Conservation (phyloP, 2,888 invertebrate genomes). For the Argynnis bischoffii region DNA sequence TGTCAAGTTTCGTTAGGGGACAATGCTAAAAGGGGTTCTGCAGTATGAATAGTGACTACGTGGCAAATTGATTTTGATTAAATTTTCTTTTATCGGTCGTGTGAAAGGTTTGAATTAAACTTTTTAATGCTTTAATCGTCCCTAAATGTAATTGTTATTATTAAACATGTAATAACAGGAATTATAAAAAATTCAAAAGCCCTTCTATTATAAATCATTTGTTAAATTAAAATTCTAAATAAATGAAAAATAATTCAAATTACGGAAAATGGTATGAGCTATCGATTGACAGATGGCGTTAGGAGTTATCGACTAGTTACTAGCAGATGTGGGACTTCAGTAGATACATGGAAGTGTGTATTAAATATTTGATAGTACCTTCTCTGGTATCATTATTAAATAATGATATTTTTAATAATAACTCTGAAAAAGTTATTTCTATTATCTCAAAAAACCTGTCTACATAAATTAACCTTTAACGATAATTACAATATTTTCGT, state of each 20-base stretch:
- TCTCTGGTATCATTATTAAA: no score
- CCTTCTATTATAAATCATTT: slow-evolving; percentile 1
- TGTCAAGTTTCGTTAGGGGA: slow-evolving; percentile 58
- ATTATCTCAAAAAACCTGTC: no score
- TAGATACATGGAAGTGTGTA: no score
- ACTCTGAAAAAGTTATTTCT: no score
- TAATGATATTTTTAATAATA: no score
- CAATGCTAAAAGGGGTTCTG: slow-evolving; percentile 65
- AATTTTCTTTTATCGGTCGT: slow-evolving; percentile 41
- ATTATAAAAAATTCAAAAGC: slow-evolving; percentile 1
- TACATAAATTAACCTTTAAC: no score
- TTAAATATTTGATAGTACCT: no score
- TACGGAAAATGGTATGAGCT: slow-evolving; percentile 51
- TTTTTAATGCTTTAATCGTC: slow-evolving; percentile 29
- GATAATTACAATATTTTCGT: no score
- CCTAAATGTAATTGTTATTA: slow-evolving; percentile 27
- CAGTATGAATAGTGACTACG: slow-evolving; percentile 58
- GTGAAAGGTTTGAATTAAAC: slow-evolving; percentile 42
- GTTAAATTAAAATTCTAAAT: background rate
- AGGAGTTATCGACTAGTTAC: background rate
- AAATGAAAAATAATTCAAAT: background rate
- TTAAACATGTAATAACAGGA: slow-evolving; percentile 14
- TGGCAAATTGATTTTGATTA: slow-evolving; percentile 76
- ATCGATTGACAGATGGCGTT: slow-evolving; percentile 49
- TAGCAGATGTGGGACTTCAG: no score